Percentiles rank a stretch among this genome's conserved stretches.
phyloP scores from a whole-genome alignment of 2,113 vertebrate species.

The Apodemus speciosus region DNA sequence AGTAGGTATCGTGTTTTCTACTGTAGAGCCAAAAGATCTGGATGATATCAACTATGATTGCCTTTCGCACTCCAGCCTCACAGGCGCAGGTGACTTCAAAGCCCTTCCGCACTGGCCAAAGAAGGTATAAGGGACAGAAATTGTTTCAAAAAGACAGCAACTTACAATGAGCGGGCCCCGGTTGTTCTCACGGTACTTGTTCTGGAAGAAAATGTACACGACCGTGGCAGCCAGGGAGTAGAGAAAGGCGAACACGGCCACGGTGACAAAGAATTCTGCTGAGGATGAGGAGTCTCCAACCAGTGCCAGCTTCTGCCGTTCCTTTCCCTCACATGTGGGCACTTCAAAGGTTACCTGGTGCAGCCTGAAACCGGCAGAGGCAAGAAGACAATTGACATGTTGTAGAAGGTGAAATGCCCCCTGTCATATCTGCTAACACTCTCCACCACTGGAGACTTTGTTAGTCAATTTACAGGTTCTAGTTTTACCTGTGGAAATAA shows the following conservation, averaged over 20 bases:
- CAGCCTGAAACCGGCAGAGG: conserved; percentile 87
- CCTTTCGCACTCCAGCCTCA: not conserved
- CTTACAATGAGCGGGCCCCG: conserved; percentile 96
- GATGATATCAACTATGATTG: not conserved
- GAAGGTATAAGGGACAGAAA: not conserved
- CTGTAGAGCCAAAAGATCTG: not conserved
- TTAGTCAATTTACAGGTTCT: not conserved
- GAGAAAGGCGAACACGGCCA: conserved; percentile 96
- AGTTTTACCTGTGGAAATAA: not conserved
- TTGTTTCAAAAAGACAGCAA: conserved; percentile 65
- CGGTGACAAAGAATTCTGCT: conserved; percentile 97
- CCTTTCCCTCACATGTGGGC: conserved; percentile 92
- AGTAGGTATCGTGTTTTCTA: not conserved
- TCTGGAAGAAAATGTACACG: conserved; percentile 97
- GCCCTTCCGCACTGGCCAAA: not conserved
- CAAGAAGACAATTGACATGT: not conserved
- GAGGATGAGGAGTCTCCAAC: conserved; percentile 97
- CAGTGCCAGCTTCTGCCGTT: conserved; percentile 91
- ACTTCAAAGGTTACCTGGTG: conserved; percentile 95
- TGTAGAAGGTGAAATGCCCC: not conserved
- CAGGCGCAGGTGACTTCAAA: not conserved
- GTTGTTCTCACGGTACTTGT: conserved; percentile 97
- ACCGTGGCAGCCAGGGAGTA: conserved; percentile 95
- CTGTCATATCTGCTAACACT: not conserved
- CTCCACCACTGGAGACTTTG: not conserved